Evolutionary conservation across 2,113 vertebrate species (phyloP).

Genomic region (Corythornis vintsioides): DNA sequence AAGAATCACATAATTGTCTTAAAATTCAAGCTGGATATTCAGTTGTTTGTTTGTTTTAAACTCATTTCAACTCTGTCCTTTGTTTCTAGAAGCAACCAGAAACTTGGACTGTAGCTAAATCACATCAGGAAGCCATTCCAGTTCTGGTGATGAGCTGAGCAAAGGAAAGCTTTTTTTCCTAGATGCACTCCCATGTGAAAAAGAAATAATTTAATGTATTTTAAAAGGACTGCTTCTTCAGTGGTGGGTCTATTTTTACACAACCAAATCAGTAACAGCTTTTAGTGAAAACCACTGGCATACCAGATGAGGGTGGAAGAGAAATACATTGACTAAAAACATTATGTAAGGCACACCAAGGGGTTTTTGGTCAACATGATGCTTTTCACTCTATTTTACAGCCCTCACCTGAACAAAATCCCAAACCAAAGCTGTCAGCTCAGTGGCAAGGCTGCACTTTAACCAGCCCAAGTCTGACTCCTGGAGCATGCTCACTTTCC

Average conservation of each 20-base stretch:
- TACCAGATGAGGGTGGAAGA: conserved; percentile 1
- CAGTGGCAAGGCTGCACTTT: background rate
- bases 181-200: background rate
- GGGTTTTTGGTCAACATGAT: background rate
- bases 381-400: background rate
- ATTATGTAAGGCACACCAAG: background rate
- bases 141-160: background rate
- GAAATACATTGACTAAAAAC: conserved; percentile 6
- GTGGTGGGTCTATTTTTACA: background rate
- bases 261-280: conserved; percentile 25
- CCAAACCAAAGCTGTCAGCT: background rate
- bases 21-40: background rate
- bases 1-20: background rate
- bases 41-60: background rate
- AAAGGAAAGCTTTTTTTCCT: background rate
- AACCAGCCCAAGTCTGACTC: background rate
- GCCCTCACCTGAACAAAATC: background rate
- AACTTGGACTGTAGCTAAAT: background rate
- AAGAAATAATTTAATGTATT: background rate
- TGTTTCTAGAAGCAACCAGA: background rate
- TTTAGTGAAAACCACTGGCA: conserved; percentile 33
- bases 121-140: background rate
- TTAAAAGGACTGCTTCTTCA: background rate
- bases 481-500: background rate
- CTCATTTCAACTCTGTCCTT: background rate